Evolutionary conservation across 2,888 invertebrate genomes (phyloP), one percentile per base, ranked within the genome.

Genomic region (Sphaeridia pumilis): DNA sequence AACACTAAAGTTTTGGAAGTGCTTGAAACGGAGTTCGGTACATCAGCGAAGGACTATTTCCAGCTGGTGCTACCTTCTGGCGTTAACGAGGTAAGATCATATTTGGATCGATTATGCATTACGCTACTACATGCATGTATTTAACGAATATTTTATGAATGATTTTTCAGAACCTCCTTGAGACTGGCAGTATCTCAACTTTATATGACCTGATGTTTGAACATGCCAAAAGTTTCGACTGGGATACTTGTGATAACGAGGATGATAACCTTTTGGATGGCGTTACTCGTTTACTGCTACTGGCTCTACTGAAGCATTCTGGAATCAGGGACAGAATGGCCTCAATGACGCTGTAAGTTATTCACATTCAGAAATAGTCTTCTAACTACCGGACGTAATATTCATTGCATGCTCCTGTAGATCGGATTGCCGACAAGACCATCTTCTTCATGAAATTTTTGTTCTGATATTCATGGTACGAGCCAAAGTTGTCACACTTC

Each of bases 241-340:
- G 75, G 73, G 76, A 76, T 58, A 73, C 74, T 2, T 71, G 72
- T 63, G 74, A 74, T 52, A 66, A 72, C 5, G 68, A 68, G 34
- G 70, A 70, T 49, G 71, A 73, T 50, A 64, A 66, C 1, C 64
- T 74, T 28, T 66, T 78, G 28, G 75, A 76, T 55, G 67, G 69
- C 3, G 71, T 75, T 4, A 71, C 75, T 1, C 67, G 75, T 46
- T 72, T 75, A 58, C 70, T 74, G 54, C 66, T 78, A 35, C 71
- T 75, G 24, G 72, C 75, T 2, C 66, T 76, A 4, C 65, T 78
- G 21, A 76, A 76, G 63, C 76, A 77, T 55, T 72, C 74, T n/a
- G 75, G 75, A 2, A 66, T 76, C 41, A 63, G 72, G n/a, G 64
- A 69, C 21, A 67, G 70, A 55, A 66, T 71, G 35, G 59, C 67